Base-by-base conservation (phyloP, 2,113 vertebrate species). In the Gila orcuttii region DNA sequence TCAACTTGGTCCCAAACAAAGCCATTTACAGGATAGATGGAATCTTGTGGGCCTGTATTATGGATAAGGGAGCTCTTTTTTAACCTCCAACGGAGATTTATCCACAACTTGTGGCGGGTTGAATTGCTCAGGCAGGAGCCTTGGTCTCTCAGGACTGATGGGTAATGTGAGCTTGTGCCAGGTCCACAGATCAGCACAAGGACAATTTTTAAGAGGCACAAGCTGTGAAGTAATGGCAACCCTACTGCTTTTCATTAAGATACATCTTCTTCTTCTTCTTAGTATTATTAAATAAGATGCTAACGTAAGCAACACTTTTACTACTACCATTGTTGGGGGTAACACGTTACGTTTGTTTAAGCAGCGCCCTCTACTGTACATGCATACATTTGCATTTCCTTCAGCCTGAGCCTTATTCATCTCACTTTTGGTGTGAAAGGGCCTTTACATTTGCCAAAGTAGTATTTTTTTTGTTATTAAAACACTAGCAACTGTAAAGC, bases 101-200 rank as follows among this genome's bases (percentile, higher is more conserved):
- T 81, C 76, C 25, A 59, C 81, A 84, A 69, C 77, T 84, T 81
- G 81, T 75, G 74, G 64, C 19, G 19, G 85, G 55, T n/a, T 13
- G 75, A 86, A 76, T 84, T 79, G 36, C 81, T 80, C 66, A 79
- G 55, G 55, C 79, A 73, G 69, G 69, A 85, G 79, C 69, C 36
- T 52, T 79, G 79, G 82, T 66, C 68, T 88, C 78, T 86, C 73
- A 83, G 62, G 64, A 36, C 75, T 86, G 80, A 86, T 86, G 80
- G 75, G 74, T 79, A 83, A 85, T 73, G 73, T 52, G 71, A 60
- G 50, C 77, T 79, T 68, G 82, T 85, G 42, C 68, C 84, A 79
- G 19, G 66, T 52, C 31, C 55, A 71, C 55, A 36, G 45, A 81
- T 79, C 77, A 9, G 57, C 77, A 62, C 33, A 79, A 62, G 23